Conservation (phyloP, 2,888 invertebrate species). For the Volucella inanis region DNA sequence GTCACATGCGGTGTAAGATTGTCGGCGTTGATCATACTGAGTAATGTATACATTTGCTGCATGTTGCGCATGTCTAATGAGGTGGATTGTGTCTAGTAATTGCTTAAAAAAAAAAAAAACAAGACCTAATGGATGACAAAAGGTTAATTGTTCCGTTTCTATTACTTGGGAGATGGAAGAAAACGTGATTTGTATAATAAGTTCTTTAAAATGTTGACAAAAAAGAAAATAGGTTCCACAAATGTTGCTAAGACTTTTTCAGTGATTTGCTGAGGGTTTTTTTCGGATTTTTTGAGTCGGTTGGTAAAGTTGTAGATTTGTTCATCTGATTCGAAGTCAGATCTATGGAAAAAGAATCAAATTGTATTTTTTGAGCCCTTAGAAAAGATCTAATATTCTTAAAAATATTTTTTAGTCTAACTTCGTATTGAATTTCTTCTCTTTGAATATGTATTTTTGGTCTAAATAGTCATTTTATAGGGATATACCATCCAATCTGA, state of each 20-base stretch:
- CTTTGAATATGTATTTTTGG: too few species aligned
- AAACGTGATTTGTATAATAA: slow-evolving; percentile 30
- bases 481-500: too few species aligned
- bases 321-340: too few species aligned
- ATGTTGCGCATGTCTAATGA: slow-evolving; percentile 60
- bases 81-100: slow-evolving; percentile 11
- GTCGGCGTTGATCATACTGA: slow-evolving; percentile 9
- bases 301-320: too few species aligned
- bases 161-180: slow-evolving; percentile 9
- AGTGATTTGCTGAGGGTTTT: too few species aligned
- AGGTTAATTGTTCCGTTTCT: slow-evolving; percentile 58
- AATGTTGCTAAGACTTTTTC: slow-evolving; percentile 3
- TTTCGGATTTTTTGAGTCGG: too few species aligned
- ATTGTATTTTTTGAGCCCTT: too few species aligned
- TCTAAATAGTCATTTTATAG: too few species aligned
- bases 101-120: slow-evolving; percentile 14
- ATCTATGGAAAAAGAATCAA: too few species aligned
- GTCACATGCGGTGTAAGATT: slow-evolving; percentile 10
- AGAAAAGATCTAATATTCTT: too few species aligned
- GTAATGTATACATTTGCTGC: slow-evolving; percentile 15
- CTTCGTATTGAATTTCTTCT: too few species aligned
- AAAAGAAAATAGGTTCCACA: background rate
- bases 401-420: too few species aligned
- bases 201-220: background rate
- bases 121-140: slow-evolving; percentile 44